phyloP scores from a whole-genome alignment of 2,797 vertebrate genomes.

The Coccyzus lansbergi region DNA sequence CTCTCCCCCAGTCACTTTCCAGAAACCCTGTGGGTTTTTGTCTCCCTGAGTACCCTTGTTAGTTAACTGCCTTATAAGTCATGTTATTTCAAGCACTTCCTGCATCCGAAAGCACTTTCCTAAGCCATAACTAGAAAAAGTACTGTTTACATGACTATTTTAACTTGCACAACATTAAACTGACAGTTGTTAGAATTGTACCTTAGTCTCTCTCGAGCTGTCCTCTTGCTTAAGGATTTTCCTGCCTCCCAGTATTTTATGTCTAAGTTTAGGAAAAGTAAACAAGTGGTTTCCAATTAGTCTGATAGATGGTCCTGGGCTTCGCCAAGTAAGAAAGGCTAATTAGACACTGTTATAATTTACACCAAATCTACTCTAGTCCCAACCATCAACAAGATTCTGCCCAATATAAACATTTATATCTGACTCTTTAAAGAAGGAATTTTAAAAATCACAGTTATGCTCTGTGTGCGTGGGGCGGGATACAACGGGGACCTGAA shows the following conservation, averaged over 20 bases:
- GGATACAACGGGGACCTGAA: not conserved
- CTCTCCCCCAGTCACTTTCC: not conserved
- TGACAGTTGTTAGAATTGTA: not conserved
- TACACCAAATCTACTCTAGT: not conserved
- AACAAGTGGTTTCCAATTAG: not conserved
- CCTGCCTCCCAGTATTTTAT: not conserved
- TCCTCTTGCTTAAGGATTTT: not conserved
- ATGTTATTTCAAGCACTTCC: not conserved
- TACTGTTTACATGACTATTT: not conserved
- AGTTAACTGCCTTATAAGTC: not conserved
- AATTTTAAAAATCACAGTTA: not conserved
- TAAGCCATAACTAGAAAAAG: not conserved
- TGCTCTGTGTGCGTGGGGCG: not conserved
- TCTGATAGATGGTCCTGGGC: no score
- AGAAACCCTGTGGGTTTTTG: not conserved
- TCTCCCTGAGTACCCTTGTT: not conserved
- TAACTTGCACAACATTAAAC: not conserved
- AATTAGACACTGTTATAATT: not conserved
- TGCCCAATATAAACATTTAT: not conserved
- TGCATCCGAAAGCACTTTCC: not conserved
- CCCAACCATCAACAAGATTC: not conserved
- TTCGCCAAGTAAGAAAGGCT: not conserved
- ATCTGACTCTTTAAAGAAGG: not conserved
- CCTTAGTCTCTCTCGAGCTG: not conserved
- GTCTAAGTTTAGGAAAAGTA: not conserved